These are phyloP conservation scores for Alviniconcha strummeri DNA, from an alignment of 2,888 invertebrate genomes.

Conservation along the genomic window DNA sequence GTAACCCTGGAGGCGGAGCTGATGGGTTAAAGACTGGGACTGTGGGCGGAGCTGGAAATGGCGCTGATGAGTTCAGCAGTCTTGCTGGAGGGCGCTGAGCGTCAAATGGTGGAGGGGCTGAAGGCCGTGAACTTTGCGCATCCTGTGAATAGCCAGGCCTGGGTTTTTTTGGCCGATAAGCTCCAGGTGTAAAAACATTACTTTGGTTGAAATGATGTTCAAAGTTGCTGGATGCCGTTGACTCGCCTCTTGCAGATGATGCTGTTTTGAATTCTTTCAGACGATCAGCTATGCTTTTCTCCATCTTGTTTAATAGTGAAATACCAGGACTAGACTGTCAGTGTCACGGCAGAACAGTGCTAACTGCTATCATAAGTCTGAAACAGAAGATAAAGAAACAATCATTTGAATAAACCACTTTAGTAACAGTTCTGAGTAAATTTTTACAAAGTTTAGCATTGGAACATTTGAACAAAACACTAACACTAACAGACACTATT, in stretches of 20 bases:
- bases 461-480: no score
- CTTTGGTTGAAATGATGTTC: no score
- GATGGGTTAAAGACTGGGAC: constrained; percentile 10
- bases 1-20: constrained; percentile 19
- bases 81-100: background rate
- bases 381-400: no score
- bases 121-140: background rate
- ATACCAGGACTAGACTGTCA: no score
- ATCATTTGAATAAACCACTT: no score
- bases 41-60: constrained; percentile 13
- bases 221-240: background rate
- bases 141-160: background rate
- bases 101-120: background rate
- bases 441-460: no score
- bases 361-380: no score
- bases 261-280: constrained; percentile 12
- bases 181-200: no score
- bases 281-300: background rate
- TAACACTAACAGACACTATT: no score
- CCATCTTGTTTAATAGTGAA: background rate
- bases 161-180: no score
- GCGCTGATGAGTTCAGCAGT: background rate
- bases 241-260: background rate
- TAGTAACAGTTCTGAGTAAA: no score
- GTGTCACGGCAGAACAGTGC: no score